phyloP scores from a whole-genome alignment of 2,797 vertebrate species.

The Tamandua tetradactyla region DNA sequence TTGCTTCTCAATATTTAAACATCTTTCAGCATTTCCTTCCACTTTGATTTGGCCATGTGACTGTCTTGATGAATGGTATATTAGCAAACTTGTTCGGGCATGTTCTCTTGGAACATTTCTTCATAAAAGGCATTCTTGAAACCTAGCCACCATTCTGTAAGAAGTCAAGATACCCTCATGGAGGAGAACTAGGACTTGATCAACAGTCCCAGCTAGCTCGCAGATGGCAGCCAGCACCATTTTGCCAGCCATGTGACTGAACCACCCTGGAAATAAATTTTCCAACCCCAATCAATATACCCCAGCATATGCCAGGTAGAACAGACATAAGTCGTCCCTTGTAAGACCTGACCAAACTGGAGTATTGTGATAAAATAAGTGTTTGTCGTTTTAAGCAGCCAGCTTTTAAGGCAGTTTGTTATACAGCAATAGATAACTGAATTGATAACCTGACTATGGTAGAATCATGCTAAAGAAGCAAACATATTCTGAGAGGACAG shows the following conservation, averaged over 20 bases:
- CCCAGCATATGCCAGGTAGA: not conserved
- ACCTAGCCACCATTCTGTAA: not conserved
- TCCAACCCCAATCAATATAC: not conserved
- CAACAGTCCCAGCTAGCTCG: not conserved
- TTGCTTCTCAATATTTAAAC: not conserved
- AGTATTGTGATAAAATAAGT: not conserved
- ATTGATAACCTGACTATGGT: no score
- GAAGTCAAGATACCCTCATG: not conserved
- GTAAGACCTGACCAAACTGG: not conserved
- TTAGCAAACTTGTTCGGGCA: not conserved
- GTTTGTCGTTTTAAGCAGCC: not conserved
- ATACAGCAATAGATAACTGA: constrained; percentile 26
- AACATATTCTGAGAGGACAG: not conserved
- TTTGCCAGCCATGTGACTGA: not conserved
- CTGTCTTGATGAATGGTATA: not conserved
- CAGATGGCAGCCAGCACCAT: not conserved
- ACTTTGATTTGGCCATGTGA: not conserved
- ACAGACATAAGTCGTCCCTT: not conserved
- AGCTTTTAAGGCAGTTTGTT: not conserved
- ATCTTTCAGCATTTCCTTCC: not conserved
- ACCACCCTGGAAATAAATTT: constrained; percentile 11
- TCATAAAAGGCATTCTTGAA: not conserved
- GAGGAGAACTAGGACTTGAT: not conserved
- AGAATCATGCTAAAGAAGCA: no score
- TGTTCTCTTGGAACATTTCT: not conserved